Evolutionary conservation across 2,888 invertebrate species (phyloP).

Genomic region (Agonopterix alstromeriana): DNA sequence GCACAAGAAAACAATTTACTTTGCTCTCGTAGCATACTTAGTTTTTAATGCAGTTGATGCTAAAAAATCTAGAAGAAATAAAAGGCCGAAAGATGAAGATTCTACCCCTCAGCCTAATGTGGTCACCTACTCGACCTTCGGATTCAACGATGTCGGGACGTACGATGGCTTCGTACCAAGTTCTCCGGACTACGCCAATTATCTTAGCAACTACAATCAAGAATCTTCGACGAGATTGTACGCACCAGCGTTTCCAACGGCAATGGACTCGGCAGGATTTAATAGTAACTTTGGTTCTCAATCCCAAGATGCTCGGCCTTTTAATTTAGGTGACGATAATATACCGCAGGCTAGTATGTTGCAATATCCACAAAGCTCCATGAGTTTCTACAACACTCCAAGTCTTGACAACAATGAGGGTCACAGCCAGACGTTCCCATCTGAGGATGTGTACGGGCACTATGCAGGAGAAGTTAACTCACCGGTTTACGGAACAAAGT

Average conservation of each 20-base stretch:
- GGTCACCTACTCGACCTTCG: slow-evolving; percentile 64
- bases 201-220: slow-evolving; percentile 37
- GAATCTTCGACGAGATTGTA: slow-evolving; percentile 53
- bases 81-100: slow-evolving; percentile 43
- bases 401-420: slow-evolving; percentile 30
- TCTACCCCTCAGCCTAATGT: slow-evolving; percentile 57
- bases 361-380: slow-evolving; percentile 39
- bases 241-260: slow-evolving; percentile 60
- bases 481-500: slow-evolving; percentile 58
- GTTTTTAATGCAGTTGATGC: slow-evolving; percentile 31
- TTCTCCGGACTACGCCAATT: slow-evolving; percentile 56
- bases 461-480: slow-evolving; percentile 31
- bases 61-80: slow-evolving; percentile 47
- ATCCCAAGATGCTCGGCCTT: slow-evolving; percentile 30
- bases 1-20: slow-evolving; percentile 42
- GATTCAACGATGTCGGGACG: slow-evolving; percentile 61
- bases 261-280: slow-evolving; percentile 44
- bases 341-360: slow-evolving; percentile 38
- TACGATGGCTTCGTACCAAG: slow-evolving; percentile 63
- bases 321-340: slow-evolving; percentile 26
- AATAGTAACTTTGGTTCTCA: slow-evolving; percentile 37
- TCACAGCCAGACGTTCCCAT: slow-evolving; percentile 29
- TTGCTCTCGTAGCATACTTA: slow-evolving; percentile 37
- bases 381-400: slow-evolving; percentile 39
- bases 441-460: slow-evolving; percentile 26